Base-by-base conservation (phyloP, 1,140 invertebrate species). In the Oscheius sp. region DNA sequence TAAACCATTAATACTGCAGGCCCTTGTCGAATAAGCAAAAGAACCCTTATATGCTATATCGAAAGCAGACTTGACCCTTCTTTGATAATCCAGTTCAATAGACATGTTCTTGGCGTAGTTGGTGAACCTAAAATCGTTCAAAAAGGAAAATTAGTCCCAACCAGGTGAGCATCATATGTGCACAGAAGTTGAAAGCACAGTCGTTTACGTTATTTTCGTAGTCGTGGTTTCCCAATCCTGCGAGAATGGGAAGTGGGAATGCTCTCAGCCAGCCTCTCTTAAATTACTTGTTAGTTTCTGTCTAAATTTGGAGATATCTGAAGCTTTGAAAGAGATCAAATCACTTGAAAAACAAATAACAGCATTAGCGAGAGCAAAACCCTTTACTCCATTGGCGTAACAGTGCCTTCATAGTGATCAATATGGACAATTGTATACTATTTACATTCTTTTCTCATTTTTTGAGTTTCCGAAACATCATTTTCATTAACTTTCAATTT, bases 131-230 rank as follows among this genome's bases (percentile, higher is more conserved):
- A 42, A 66, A 29, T 2, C 2, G 1, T 2, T 18, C 23, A 3
- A 31, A 38, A 29, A 66, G 10, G 49, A 67, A 31, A 1, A 18
- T 63, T 15, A 7, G 49, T 42, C 38, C n/a, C 38, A 52, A 83
- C 79, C 79, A 81, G 28, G 67, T 70, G 20, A 81, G 73, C 80
- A 81, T 81, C 26, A 70, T 73, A 49, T 80, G 72, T n/a, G 77
- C 80, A 70, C 80, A 81, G 31, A 79, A 72, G 36, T 81, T 81
- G 3, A 77, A 63, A 31, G 77, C 68, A 75, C 80, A 81, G 49
- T 81, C 80, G 68, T 81, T 68, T 13, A 81, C 77, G 61, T 81
- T 81, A 36, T 81, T 81, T 49, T 82, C 69, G 66, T 82, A 82
- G 42, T 81, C 80, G 59, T 81, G 80, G 58, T 81, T 81, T 26